These are phyloP conservation scores for Melitaea cinxia DNA, from an alignment of 1,140 invertebrate species.

Conservation along the genomic window DNA sequence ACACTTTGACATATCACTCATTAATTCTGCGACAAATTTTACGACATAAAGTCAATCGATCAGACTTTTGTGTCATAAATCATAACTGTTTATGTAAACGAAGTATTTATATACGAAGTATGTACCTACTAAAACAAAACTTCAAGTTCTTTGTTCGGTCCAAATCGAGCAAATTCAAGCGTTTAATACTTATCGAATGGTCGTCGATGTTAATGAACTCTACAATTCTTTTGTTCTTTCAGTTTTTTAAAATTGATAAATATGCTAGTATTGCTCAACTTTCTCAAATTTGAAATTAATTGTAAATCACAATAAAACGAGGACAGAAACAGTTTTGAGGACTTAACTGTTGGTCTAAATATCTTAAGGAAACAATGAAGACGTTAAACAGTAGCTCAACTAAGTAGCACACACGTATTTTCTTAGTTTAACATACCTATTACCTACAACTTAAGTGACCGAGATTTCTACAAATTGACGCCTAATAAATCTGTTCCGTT, in stretches of 20 bases:
- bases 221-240: background rate
- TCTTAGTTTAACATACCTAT: conserved; percentile 36
- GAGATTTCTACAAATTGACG: conserved; percentile 52
- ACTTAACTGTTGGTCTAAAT: conserved; percentile 15
- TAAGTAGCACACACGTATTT: conserved; percentile 39
- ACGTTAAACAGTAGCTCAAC: conserved; percentile 40
- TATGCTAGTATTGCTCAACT: no score
- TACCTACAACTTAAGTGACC: conserved; percentile 49
- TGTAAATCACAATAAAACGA: background rate
- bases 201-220: conserved; percentile 4
- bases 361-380: conserved; percentile 45
- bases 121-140: conserved; percentile 27
- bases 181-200: background rate
- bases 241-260: no score
- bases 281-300: no score
- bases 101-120: background rate
- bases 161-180: background rate
- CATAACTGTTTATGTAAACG: background rate
- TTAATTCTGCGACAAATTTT: no score
- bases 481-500: background rate
- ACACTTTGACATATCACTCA: no score
- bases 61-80: background rate
- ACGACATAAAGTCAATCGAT: no score
- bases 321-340: background rate
- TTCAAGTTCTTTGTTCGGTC: conserved; percentile 1